These are phyloP conservation scores for Sebastes trivittatus DNA, from an alignment of 2,797 vertebrate species.

Conservation along the genomic window DNA sequence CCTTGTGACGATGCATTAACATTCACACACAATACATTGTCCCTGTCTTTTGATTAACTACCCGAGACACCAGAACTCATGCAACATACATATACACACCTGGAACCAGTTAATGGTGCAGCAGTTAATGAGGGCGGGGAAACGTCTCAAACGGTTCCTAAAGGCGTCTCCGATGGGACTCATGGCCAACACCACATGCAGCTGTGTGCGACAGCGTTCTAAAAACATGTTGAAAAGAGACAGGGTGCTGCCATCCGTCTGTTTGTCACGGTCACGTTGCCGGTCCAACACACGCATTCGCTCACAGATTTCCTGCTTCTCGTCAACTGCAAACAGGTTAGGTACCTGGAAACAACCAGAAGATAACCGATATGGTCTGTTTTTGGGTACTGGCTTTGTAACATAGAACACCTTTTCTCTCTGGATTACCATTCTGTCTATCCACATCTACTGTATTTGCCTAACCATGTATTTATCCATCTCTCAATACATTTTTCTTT, in stretches of 20 bases:
- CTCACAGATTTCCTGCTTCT: constrained; percentile 92
- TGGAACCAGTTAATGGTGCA: constrained; percentile 99
- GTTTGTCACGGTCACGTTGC: constrained; percentile 86
- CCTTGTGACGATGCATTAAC: neutral
- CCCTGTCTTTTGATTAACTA: neutral
- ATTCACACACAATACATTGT: neutral
- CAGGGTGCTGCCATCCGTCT: constrained; percentile 89
- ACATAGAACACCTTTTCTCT: neutral
- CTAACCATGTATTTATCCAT: neutral
- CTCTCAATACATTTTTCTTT: neutral
- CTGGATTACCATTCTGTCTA: neutral
- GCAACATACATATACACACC: constrained; percentile 80
- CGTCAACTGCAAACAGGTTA: constrained; percentile 89
- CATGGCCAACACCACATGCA: constrained; percentile 93
- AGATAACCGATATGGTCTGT: neutral
- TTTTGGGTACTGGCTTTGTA: neutral
- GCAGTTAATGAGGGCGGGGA: constrained; percentile 96
- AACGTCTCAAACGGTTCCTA: constrained; percentile 87
- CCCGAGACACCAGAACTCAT: neutral
- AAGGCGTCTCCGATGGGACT: constrained; percentile 93
- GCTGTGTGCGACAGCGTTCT: constrained; percentile 88
- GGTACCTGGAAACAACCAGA: constrained; percentile 78
- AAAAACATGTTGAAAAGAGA: constrained; percentile 93
- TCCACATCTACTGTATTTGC: neutral
- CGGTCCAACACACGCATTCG: constrained; percentile 89